These are phyloP conservation scores for Notodonta ziczac DNA, from an alignment of 2,888 invertebrate species.

Conservation along the genomic window DNA sequence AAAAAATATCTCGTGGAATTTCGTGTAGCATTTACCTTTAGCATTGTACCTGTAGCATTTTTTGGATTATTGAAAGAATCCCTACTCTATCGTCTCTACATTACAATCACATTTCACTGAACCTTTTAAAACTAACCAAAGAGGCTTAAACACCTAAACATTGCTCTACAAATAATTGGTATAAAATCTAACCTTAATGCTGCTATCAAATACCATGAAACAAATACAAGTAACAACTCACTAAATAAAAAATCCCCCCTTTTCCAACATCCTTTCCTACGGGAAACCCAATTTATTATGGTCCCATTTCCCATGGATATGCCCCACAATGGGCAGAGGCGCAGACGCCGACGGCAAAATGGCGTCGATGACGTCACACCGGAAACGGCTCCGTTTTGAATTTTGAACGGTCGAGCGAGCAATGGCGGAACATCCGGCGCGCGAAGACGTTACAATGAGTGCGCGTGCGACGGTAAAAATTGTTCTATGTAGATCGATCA, in stretches of 20 bases:
- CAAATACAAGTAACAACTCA: constrained; percentile 7
- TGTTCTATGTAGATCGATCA: constrained; percentile 48
- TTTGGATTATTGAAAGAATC: too few species aligned
- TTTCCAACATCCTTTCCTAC: constrained; percentile 55
- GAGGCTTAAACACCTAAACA: too few species aligned
- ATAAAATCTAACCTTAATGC: background rate
- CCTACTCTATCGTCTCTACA: too few species aligned
- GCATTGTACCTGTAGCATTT: too few species aligned
- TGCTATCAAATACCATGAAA: background rate
- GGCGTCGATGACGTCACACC: constrained; percentile 79
- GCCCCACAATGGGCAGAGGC: constrained; percentile 53
- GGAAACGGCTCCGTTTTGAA: constrained; percentile 84
- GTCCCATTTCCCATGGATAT: constrained; percentile 74
- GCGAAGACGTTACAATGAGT: constrained; percentile 81
- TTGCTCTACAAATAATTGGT: too few species aligned
- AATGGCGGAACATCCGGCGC: constrained; percentile 82
- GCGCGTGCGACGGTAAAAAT: constrained; percentile 58
- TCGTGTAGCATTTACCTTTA: too few species aligned
- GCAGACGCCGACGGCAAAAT: constrained; percentile 72
- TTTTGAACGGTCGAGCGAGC: constrained; percentile 84
- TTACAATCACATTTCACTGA: too few species aligned
- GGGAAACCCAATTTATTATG: constrained; percentile 73
- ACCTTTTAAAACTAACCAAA: too few species aligned
- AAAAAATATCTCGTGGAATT: too few species aligned
- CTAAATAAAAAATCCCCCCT: constrained; percentile 17